phyloP scores from a whole-genome alignment of 2,113 vertebrate species.

The Perccottus glenii region DNA sequence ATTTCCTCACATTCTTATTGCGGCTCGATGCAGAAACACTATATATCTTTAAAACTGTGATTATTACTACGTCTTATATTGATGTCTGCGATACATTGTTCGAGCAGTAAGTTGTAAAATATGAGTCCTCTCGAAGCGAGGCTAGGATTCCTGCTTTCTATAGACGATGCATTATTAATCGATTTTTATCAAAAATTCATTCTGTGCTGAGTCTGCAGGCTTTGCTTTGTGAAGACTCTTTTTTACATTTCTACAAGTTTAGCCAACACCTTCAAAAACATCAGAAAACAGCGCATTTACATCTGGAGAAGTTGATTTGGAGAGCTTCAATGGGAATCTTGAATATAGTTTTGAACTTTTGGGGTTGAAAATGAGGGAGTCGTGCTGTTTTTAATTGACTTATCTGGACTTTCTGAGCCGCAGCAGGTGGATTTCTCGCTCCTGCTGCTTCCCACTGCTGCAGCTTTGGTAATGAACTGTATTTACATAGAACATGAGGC shows the following conservation, averaged over 20 bases:
- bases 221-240: conserved; percentile 9
- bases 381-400: neutral
- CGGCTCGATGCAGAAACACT: too few relatives aligned
- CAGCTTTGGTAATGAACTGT: neutral
- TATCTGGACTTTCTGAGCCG: neutral
- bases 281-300: neutral
- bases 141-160: conserved; percentile 53
- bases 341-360: neutral
- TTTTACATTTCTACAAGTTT: conserved; percentile 44
- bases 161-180: conserved; percentile 64
- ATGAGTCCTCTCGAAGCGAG: conserved; percentile 4
- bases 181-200: conserved; percentile 45
- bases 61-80: conserved; percentile 17
- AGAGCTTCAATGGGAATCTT: neutral
- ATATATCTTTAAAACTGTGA: neutral
- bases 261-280: neutral
- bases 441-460: neutral
- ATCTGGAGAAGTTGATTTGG: conserved; percentile 18
- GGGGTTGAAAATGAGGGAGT: neutral
- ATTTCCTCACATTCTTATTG: too few relatives aligned
- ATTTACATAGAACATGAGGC: neutral
- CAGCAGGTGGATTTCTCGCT: neutral
- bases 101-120: conserved; percentile 17
- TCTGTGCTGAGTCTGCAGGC: conserved; percentile 47
- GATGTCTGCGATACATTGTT: conserved; percentile 15